phyloP scores from a whole-genome alignment of 2,888 invertebrate genomes.

The Craniophora ligustri region DNA sequence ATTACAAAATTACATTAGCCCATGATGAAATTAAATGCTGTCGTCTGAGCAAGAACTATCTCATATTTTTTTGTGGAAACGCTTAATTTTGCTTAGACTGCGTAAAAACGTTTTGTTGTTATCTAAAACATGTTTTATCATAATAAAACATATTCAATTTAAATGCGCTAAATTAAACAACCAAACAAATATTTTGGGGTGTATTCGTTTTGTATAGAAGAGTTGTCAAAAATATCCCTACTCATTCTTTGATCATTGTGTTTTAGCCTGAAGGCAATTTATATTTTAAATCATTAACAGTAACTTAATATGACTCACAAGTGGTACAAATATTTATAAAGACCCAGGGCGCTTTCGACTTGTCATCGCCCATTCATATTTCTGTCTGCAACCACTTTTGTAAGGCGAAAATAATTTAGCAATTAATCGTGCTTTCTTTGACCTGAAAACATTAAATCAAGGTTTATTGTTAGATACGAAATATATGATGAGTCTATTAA shows the following conservation, averaged over 20 bases:
- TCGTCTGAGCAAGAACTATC: background rate
- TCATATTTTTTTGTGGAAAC: too few relatives aligned
- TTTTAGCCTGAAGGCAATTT: constrained; percentile 5
- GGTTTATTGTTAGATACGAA: constrained; percentile 13
- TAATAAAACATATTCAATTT: too few relatives aligned
- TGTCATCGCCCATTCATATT: constrained; percentile 43
- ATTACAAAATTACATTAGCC: too few relatives aligned
- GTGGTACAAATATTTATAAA: constrained; percentile 27
- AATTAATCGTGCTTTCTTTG: constrained; percentile 31
- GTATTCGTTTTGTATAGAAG: too few relatives aligned
- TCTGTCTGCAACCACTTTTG: constrained; percentile 23
- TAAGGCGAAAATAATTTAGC: constrained; percentile 20
- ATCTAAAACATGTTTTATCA: background rate
- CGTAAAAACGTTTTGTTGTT: background rate
- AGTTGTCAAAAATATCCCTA: too few relatives aligned
- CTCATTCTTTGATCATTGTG: background rate
- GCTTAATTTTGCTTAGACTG: too few relatives aligned
- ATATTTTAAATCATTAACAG: constrained; percentile 19
- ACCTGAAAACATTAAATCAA: constrained; percentile 20
- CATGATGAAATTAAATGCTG: background rate
- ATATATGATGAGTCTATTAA: constrained; percentile 5
- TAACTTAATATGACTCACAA: constrained; percentile 32
- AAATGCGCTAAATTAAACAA: too few relatives aligned
- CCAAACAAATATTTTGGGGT: too few relatives aligned
- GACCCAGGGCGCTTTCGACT: constrained; percentile 9